These are phyloP conservation scores for Tinamus guttatus DNA, from an alignment of 2,113 vertebrate genomes.

Conservation along the genomic window DNA sequence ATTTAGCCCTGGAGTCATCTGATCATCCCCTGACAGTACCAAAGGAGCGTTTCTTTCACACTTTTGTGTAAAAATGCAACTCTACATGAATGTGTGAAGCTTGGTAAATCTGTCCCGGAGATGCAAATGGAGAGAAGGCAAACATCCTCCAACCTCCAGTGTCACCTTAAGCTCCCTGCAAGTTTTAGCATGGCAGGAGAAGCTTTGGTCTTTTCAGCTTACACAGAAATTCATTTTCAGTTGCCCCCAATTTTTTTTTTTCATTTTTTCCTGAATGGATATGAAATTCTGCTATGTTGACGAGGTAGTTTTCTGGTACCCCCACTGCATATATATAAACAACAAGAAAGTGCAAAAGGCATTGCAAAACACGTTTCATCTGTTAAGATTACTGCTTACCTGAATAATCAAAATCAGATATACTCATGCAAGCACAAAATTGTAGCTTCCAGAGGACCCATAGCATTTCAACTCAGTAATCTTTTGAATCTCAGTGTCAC, in stretches of 20 bases:
- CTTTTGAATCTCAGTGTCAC: background rate
- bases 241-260: background rate
- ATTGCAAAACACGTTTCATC: background rate
- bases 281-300: background rate
- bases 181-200: background rate
- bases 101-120: background rate
- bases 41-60: conserved; percentile 9
- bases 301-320: background rate
- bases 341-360: background rate
- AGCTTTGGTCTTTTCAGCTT: background rate
- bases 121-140: background rate
- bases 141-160: background rate
- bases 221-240: background rate
- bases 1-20: conserved; percentile 48
- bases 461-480: background rate
- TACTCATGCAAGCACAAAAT: background rate
- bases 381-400: background rate
- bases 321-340: background rate
- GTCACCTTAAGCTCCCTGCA: background rate
- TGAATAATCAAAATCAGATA: background rate
- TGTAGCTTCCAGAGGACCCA: background rate
- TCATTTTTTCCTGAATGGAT: background rate
- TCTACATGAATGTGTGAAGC: conserved; percentile 25
- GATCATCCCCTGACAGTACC: conserved; percentile 21
- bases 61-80: background rate